phyloP scores from a whole-genome alignment of 2,888 invertebrate species.

The Rapana venosa region DNA sequence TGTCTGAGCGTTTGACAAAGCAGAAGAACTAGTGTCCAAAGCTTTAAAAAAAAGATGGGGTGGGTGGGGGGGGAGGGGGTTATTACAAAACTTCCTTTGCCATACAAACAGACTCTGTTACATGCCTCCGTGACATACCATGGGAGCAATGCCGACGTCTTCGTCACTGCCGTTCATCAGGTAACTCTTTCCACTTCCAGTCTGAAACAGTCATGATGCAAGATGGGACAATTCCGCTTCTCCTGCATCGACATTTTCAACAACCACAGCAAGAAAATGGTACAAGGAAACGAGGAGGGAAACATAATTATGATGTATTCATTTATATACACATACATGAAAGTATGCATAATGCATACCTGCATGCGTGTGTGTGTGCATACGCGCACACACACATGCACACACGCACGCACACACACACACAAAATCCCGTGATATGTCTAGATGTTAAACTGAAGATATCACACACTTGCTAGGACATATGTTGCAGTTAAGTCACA shows the following conservation, averaged over 20 bases:
- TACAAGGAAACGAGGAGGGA: neutral
- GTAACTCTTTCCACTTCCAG: slow-evolving; percentile 72
- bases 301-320: neutral
- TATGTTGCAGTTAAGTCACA: too few relatives aligned
- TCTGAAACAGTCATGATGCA: slow-evolving; percentile 55
- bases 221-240: neutral
- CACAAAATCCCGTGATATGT: too few relatives aligned
- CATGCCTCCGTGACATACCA: slow-evolving; percentile 58
- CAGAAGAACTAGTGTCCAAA: too few relatives aligned
- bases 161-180: slow-evolving; percentile 71
- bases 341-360: neutral
- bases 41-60: too few relatives aligned
- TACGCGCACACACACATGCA: neutral
- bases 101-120: too few relatives aligned
- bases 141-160: slow-evolving; percentile 71
- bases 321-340: neutral
- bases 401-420: neutral
- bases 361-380: neutral
- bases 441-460: too few relatives aligned
- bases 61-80: too few relatives aligned
- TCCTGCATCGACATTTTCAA: neutral
- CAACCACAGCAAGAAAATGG: too few relatives aligned
- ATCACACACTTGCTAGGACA: too few relatives aligned
- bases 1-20: too few relatives aligned
- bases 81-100: too few relatives aligned